Evolutionary conservation across 2,888 invertebrate genomes (phyloP), one percentile per base, ranked within the genome.

Genomic region (Nymphalis urticae): DNA sequence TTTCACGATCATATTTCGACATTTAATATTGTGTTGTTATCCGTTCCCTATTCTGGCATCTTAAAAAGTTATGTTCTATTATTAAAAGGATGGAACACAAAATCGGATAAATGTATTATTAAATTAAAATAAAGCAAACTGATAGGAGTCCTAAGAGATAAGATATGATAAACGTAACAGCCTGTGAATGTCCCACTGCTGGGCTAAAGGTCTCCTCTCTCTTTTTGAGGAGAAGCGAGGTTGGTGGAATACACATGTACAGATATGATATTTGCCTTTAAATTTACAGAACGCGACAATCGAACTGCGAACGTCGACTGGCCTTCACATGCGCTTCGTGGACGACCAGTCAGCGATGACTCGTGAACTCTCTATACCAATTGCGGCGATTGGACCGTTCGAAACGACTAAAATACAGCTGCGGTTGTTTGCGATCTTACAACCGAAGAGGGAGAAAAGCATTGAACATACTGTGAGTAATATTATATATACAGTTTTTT

Each of bases 391-490:
- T 68, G 93, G 94, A 73, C 95, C 96, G 0, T 96, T 96, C 77
- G 93, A 95, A 76, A 94, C 94, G 0, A 91, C 94, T 0, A 88
- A 88, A n/a, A 89, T 96, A 68, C 93, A 93, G 0, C 86, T 97
- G 17, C 93, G 93, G 72, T 93, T 97, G 47, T 93, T 96, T 66
- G 96, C 97, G 3, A 95, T 95, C 69, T 87, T 97, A 75, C 96
- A 96, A 36, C 95, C 96, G 75, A 96, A 94, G 78, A 82, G 85
- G 62, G 93, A 95, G 73, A 95, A 95, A 77, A 94, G 93, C 73
- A 94, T 96, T 79, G 96, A 96, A 79, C 96, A 96, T 82, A 95
- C 95, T 82, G 96, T 95, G 75, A 86, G 87, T 82, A 62, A 48
- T 19, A 54, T 27, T 36, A 13, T 16, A 27, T 36, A 13, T 16